Evolutionary conservation across 2,888 invertebrate species (phyloP), one percentile per base, ranked within the genome.

Genomic region (Leptinotarsa rubiginosa): DNA sequence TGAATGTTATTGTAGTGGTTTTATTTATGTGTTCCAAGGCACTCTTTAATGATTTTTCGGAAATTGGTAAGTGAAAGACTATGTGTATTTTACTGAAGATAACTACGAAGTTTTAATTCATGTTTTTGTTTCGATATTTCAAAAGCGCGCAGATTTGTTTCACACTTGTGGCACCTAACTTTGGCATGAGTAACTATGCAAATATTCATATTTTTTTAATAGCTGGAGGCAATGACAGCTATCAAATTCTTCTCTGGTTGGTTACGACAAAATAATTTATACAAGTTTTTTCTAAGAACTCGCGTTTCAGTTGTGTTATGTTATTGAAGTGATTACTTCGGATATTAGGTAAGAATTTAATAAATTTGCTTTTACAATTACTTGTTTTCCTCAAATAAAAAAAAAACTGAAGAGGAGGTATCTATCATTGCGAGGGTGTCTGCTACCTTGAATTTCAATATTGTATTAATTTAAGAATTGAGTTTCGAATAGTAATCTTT

Each of bases 21-120:
- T 80, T 81, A 80, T 81, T 81, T 84, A 84, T 84, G 85, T 85
- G 85, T 83, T 84, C 84, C 77, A 85, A 84, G 78, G 84, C 84
- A 68, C 79, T 85, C 68, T 85, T 84, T 80, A 82, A 84, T 82
- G 84, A 84, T 80, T 83, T 85, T 79, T 79, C 83, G 67, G 84
- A 85, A 78, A 82, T 85, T 70, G 84, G 85, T 85, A 75, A 84
- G 85, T 78, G 18, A 65, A 69, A 67, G 59, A 65, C 59, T 50
- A 18, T 41, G 18, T 41, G 41, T 69, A 56, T 20, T 59, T 41
- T 50, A 18, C 15, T 52, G 2, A 54, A 50, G 20, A n/a, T 56
- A 47, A 20, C 18, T 4, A 47, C 52, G 12, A 54, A n/a, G 18
- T 18, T 47, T 70, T 70, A 25, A 49, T 56, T 62, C 18, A 70